Evolutionary conservation across 23 tunicate genomes (phyloP).

Genomic region (Aplidium turbinatum): DNA sequence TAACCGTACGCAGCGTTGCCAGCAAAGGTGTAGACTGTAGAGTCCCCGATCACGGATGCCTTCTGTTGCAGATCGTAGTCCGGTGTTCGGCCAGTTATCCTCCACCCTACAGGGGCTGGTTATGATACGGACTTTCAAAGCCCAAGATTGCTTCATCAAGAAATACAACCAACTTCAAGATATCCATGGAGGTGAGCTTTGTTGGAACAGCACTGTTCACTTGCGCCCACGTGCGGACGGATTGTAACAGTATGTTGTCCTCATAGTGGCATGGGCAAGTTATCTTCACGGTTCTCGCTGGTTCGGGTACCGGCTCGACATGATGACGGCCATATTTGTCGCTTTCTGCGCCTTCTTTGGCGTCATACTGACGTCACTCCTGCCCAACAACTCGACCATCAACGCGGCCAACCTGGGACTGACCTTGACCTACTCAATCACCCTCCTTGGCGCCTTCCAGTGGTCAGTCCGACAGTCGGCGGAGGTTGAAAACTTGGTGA

Average conservation of each 20-base stretch:
- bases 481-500: constrained; percentile 86
- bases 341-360: constrained; percentile 43
- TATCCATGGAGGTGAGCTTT: constrained; percentile 64
- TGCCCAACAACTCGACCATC: constrained; percentile 2
- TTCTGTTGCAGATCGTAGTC: constrained; percentile 66
- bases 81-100: constrained; percentile 78
- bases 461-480: constrained; percentile 83
- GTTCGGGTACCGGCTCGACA: constrained; percentile 78
- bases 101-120: constrained; percentile 74
- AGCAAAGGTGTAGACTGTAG: too few relatives aligned
- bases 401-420: constrained; percentile 58
- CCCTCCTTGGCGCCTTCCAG: constrained; percentile 75
- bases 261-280: constrained; percentile 73
- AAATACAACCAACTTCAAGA: constrained; percentile 74
- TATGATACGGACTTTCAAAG: constrained; percentile 74
- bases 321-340: constrained; percentile 55
- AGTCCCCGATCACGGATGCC: too few relatives aligned
- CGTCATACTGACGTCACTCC: neutral
- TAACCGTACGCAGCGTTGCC: too few relatives aligned
- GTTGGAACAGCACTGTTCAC: neutral
- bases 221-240: too few relatives aligned
- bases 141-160: constrained; percentile 48
- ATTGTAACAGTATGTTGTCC: neutral
- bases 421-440: constrained; percentile 59
- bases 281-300: constrained; percentile 63